Conservation (phyloP, 2,113 vertebrate genomes). For the Microcebus murinus region DNA sequence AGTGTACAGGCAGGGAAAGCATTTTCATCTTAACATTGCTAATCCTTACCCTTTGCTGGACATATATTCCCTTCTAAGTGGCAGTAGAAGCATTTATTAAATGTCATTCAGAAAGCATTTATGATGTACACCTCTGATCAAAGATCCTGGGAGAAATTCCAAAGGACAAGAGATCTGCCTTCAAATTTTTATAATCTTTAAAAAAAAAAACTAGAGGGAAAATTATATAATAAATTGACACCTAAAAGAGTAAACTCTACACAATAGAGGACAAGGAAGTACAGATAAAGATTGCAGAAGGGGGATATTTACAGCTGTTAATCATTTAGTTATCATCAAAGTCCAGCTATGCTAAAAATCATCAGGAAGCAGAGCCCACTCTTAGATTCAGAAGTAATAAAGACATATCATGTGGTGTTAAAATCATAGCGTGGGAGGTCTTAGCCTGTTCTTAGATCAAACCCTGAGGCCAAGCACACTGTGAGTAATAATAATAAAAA, state of each 20-base stretch:
- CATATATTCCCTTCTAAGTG: not conserved
- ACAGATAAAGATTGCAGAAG: not conserved
- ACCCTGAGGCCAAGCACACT: slow-evolving; percentile 13
- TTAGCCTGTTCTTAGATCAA: slow-evolving; percentile 58
- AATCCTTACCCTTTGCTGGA: not conserved
- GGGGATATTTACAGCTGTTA: slow-evolving; percentile 11
- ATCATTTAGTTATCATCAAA: slow-evolving; percentile 45
- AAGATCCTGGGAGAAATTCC: slow-evolving; percentile 12
- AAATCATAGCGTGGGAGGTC: slow-evolving; percentile 57
- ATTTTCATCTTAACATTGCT: not conserved
- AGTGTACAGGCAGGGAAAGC: not conserved
- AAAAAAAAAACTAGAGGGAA: not conserved
- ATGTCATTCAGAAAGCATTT: slow-evolving; percentile 28
- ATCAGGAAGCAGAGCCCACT: slow-evolving; percentile 72
- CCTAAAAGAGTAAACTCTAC: not conserved
- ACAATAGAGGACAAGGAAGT: not conserved
- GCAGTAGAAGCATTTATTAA: not conserved
- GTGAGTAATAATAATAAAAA: slow-evolving; percentile 71
- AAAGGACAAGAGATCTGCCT: not conserved
- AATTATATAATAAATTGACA: not conserved
- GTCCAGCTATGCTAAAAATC: slow-evolving; percentile 45
- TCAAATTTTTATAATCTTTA: slow-evolving; percentile 28
- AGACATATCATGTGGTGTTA: slow-evolving; percentile 46
- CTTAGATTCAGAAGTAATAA: slow-evolving; percentile 60
- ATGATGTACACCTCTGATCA: not conserved